Evolutionary conservation across 2,797 vertebrate species (phyloP).

Genomic region (Falco novaeseelandiae): DNA sequence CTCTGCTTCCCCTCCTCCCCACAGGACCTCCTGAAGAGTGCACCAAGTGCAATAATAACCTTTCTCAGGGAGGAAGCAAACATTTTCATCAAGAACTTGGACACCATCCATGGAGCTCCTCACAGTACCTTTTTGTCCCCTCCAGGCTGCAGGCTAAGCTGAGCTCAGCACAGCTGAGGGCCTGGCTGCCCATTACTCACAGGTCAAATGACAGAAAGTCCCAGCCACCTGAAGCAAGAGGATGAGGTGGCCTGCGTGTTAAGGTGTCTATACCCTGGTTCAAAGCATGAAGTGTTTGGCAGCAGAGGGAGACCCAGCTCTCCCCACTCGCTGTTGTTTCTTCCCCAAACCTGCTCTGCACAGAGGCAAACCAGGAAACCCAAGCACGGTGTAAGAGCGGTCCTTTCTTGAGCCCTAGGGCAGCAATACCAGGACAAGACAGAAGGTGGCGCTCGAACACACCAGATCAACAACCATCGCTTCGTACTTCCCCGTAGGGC

Average conservation of each 20-base stretch:
- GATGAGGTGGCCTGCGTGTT: not conserved
- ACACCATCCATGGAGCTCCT: fast-evolving
- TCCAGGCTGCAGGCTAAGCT: not conserved
- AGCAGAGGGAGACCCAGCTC: not conserved
- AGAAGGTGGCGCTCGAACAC: conserved; percentile 7
- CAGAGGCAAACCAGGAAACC: not conserved
- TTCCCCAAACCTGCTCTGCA: not conserved
- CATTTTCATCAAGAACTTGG: not conserved
- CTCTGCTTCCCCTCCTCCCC: not conserved
- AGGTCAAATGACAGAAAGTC: not conserved
- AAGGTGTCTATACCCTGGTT: not conserved
- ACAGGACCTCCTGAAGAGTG: not conserved
- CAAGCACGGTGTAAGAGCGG: not conserved
- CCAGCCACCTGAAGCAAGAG: not conserved
- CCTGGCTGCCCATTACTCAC: not conserved
- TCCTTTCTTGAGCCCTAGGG: not conserved
- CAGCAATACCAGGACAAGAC: not conserved
- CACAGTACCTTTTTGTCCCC: not conserved
- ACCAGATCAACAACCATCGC: not conserved
- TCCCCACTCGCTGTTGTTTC: not conserved
- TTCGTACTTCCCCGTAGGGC: fast-evolving
- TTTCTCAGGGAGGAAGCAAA: not conserved
- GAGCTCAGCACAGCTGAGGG: fast-evolving
- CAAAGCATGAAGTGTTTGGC: not conserved
- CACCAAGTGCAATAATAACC: not conserved